phyloP scores from a whole-genome alignment of 2,113 vertebrate species.

The Sinocyclocheilus grahami region DNA sequence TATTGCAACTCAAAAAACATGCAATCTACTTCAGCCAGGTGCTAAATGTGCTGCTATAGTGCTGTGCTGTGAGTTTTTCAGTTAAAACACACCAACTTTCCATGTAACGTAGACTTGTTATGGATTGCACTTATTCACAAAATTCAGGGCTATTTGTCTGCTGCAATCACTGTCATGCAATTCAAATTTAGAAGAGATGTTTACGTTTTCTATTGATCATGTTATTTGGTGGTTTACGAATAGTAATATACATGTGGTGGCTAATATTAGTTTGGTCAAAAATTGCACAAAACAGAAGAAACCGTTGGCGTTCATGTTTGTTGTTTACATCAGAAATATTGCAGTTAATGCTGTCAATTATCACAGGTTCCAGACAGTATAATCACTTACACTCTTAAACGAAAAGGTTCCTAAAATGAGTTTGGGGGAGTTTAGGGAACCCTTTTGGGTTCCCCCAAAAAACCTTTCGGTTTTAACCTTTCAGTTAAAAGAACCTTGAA shows the following conservation, averaged over 20 bases:
- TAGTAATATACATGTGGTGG: not conserved
- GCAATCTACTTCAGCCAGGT: not conserved
- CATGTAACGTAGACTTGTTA: not conserved
- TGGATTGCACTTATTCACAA: not conserved
- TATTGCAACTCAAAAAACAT: not conserved
- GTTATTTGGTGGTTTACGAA: not conserved
- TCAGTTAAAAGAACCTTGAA: not conserved
- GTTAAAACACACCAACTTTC: not conserved
- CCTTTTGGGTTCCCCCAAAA: too few species aligned
- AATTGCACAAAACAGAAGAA: not conserved
- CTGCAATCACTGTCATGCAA: not conserved
- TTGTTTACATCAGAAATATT: not conserved
- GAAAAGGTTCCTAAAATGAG: too few species aligned
- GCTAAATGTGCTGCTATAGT: too few species aligned
- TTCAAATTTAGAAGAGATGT: not conserved
- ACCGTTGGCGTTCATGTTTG: not conserved
- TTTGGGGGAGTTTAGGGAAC: too few species aligned
- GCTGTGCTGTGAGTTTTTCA: too few species aligned
- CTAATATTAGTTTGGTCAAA: not conserved
- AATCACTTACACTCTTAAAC: not conserved
- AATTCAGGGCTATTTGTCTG: not conserved
- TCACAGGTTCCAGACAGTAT: not conserved
- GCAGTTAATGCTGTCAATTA: not conserved
- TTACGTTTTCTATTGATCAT: not conserved
- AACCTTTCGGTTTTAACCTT: not conserved